Evolutionary conservation across 1,140 invertebrate genomes (phyloP), one percentile per base, ranked within the genome.

Genomic region (Nasonia vitripennis): DNA sequence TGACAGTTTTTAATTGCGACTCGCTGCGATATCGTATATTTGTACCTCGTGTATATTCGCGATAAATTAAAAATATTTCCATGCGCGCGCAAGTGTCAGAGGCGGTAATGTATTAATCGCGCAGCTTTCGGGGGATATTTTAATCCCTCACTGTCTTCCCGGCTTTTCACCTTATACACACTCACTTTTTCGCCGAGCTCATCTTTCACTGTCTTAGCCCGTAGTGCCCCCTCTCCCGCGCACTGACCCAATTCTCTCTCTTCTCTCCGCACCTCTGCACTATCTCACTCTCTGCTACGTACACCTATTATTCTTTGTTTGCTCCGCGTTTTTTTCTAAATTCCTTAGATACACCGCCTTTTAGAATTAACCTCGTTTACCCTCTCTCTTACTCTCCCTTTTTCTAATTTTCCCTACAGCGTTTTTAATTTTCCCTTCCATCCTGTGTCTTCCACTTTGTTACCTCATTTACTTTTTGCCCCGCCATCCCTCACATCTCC

Each of bases 191-290:
- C 75, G 41, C 45, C 9, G 45, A 55, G 55, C 45, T 78, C 75
- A 78, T 78, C 45, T 78, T 78, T 78, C 75, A 78, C 75, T 51
- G 75, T 78, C 75, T 78, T 48, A 78, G 4, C 27, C 45, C 34
- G 27, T 1, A 27, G 27, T 27, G 1, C 4, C 34, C 34, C 34
- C 34, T 37, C 34, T 51, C 55, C 5, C 17, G 41, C 17, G 73
- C 1, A 23, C 73, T 74, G 34, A 41, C 73, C 73, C 37, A 37
- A 41, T 74, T 74, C 34, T 37, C 34, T 37, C 34, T 41, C 17
- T n/a, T 23, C 14, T 41, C n/a, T 41, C 23, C 10, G 34, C 17
- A 45, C 17, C 48, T 51, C 9, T 48, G 48, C 48, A 14, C 48
- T 14, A 51, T 14, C 14, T 20, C 17, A 14, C 14, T 20, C 17